phyloP scores from a whole-genome alignment of 2,113 vertebrate species.

The Climacteris rufus region DNA sequence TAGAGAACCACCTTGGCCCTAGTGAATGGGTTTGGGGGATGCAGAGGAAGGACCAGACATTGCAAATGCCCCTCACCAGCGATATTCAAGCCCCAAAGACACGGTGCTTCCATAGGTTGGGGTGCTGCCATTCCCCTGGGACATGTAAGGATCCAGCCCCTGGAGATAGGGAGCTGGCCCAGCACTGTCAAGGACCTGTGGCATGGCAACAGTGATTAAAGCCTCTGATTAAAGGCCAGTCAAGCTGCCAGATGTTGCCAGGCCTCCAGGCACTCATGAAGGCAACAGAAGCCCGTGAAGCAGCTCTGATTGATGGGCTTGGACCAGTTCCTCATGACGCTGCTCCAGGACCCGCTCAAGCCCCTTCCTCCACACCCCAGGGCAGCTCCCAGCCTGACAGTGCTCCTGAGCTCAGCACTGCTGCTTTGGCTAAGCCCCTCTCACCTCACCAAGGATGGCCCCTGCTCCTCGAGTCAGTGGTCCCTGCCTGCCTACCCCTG shows the following conservation, averaged over 20 bases:
- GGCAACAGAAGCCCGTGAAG: neutral
- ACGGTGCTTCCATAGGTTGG: neutral
- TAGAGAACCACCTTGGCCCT: neutral
- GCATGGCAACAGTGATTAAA: neutral
- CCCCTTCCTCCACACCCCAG: fast-evolving
- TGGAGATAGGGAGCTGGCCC: neutral
- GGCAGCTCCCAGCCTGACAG: neutral
- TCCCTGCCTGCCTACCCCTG: neutral
- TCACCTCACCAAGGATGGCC: fast-evolving
- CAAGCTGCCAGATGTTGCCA: slow-evolving; percentile 10
- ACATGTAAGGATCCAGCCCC: neutral
- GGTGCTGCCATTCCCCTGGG: neutral
- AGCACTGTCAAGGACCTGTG: neutral
- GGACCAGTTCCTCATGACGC: fast-evolving
- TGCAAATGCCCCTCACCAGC: neutral
- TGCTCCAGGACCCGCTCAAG: fast-evolving
- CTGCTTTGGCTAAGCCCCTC: neutral
- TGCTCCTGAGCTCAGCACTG: fast-evolving
- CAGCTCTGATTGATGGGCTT: neutral
- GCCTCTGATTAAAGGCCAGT: neutral
- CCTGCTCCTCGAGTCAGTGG: fast-evolving
- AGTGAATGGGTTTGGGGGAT: neutral
- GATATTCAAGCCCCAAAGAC: neutral
- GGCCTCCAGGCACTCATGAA: neutral
- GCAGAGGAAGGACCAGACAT: neutral